Evolutionary conservation across 2,113 vertebrate genomes (phyloP).

Genomic region (Pampusana beccarii): DNA sequence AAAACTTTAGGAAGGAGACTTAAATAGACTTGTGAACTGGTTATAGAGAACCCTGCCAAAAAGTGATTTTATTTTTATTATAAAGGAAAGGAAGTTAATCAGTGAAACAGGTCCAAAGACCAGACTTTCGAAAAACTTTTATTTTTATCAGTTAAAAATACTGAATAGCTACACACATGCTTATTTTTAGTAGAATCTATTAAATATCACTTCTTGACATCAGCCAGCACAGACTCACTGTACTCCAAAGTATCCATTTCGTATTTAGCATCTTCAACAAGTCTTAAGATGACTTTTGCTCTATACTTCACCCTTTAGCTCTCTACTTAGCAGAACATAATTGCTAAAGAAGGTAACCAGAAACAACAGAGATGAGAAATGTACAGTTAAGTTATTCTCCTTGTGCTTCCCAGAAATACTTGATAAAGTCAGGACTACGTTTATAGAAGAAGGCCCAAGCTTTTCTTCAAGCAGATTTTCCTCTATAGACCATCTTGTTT

Average conservation of each 20-base stretch:
- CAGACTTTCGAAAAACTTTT: not conserved
- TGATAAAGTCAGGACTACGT: not conserved
- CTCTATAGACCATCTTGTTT: not conserved
- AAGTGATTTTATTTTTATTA: constrained; percentile 19
- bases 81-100: not conserved
- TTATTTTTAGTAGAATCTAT: not conserved
- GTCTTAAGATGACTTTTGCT: not conserved
- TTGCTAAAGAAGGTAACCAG: not conserved
- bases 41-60: not conserved
- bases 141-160: not conserved
- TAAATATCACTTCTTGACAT: constrained; percentile 4
- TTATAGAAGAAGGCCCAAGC: not conserved
- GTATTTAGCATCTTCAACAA: not conserved
- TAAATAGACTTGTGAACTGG: constrained; percentile 20
- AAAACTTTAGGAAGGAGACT: not conserved
- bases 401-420: not conserved
- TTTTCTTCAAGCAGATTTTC: not conserved
- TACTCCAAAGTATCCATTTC: not conserved
- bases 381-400: not conserved
- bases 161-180: not conserved
- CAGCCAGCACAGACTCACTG: not conserved
- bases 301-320: not conserved
- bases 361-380: not conserved
- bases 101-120: not conserved
- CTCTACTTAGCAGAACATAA: not conserved